Base-by-base conservation (phyloP, 1,140 invertebrate species). In the Drosophila quadrilineata region DNA sequence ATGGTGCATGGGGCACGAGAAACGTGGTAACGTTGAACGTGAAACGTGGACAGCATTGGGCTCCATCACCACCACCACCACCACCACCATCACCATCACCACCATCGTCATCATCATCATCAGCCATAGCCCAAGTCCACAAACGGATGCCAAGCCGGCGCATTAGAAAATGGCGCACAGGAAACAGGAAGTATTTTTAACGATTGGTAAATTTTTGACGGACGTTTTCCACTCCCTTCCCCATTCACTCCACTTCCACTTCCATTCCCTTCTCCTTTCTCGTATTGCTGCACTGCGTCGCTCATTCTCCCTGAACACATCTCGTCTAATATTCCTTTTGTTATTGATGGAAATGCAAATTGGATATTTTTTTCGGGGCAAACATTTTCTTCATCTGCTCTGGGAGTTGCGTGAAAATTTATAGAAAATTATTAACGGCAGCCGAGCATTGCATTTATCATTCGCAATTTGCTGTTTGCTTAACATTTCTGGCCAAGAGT, bases 341-440 rank as follows among this genome's bases (percentile, higher is more conserved):
- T 82, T 82, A 82, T 82, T 84, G 77, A 84, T 84, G 77, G 79
- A 84, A 85, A 84, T 84, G 77, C 77, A 82, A 84, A 82, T 82
- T 82, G 77, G 79, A 85, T 82, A n/a, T n/a, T n/a, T n/a, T n/a
- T n/a, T 82, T 82, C 53, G 5, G 43, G 56, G n/a, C n/a, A n/a
- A 60, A 75, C 73, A 73, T 84, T 82, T 70, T 58, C 69, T 72
- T 73, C 56, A 68, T 62, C 52, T 49, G 40, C 43, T 50, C 10
- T 43, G 57, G 56, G 57, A 60, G 8, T 41, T 43, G 45, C 54
- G 62, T 22, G 54, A 48, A 71, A 66, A 69, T 73, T 72, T 76
- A 72, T 69, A 36, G 65, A 66, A 77, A 77, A 77, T 77, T 70
- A 73, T 80, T 72, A 80, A 62, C 71, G 75, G 77, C 75, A 74